phyloP scores from a whole-genome alignment of 2,113 vertebrate genomes.

The Aythya baeri region DNA sequence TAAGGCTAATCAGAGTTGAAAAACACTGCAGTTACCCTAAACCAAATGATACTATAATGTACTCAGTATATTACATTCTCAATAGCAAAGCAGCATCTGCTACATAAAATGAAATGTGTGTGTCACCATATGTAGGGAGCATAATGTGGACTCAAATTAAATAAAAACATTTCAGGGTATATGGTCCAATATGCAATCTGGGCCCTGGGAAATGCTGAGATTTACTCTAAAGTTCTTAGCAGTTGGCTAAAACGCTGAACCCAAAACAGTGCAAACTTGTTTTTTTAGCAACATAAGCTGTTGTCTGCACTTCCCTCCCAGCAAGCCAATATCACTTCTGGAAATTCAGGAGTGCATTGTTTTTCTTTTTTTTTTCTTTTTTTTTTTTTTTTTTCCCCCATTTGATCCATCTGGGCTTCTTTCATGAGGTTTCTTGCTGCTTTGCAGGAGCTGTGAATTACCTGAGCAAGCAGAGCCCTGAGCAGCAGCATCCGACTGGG shows the following conservation, averaged over 20 bases:
- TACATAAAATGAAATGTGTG: constrained; percentile 51
- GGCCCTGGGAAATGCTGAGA: constrained; percentile 31
- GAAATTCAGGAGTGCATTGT: neutral
- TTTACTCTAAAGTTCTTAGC: constrained; percentile 4
- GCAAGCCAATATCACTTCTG: neutral
- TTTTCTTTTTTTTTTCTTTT: neutral
- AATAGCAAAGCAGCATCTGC: constrained; percentile 70
- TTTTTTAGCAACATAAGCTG: constrained; percentile 9
- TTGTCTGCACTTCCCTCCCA: neutral
- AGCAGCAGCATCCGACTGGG: neutral
- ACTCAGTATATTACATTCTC: constrained; percentile 35
- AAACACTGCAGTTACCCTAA: constrained; percentile 24
- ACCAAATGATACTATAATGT: constrained; percentile 21
- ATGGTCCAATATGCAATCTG: constrained; percentile 61
- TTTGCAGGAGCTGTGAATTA: neutral
- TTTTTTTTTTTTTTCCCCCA: neutral
- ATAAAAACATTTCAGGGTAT: constrained; percentile 52
- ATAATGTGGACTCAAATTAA: constrained; percentile 59
- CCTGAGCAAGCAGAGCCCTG: neutral
- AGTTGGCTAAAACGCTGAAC: constrained; percentile 24
- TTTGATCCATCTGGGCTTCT: neutral
- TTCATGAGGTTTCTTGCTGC: neutral
- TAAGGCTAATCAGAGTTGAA: constrained; percentile 53
- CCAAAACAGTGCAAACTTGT: neutral
- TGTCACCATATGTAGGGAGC: constrained; percentile 66